Base-by-base conservation (phyloP, 2,113 vertebrate species). In the Sinocyclocheilus maitianheensis region DNA sequence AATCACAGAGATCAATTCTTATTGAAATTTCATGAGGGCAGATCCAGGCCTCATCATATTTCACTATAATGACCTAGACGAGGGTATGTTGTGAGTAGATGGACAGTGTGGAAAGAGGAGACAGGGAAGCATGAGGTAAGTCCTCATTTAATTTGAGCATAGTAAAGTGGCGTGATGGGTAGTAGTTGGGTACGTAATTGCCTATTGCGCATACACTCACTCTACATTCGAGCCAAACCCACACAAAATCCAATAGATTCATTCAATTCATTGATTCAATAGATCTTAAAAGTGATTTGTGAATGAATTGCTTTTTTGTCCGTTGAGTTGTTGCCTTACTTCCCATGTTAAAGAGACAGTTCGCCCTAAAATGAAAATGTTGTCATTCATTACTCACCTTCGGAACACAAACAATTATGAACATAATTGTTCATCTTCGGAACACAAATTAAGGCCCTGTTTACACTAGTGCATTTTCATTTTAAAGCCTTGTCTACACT, bases 1-100 rank as follows among this genome's bases (percentile, higher is more conserved):
- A 94, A 95, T 91, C 93, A 92, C 92, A 91, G 90, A 87, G 93
- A 96, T 96, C 95, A 93, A 93, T 95, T 94, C 92, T 95, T 94
- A 96, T 94, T 94, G 95, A 96, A 96, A 97, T 95, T 95, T 96
- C 94, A 96, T 96, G 94, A 96, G 93, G 93, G 90, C 88, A 93
- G 91, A 91, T 91, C 93, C 89, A 86, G 82, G 74, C 91, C 90
- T 90, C 93, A 91, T 96, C 96, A 91, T 94, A 93, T 96, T 97
- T 96, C 95, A 94, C 93, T 92, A 93, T 95, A 95, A 95, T 85
- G 88, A 92, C 90, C 88, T 20, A 11, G 90, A 89, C 78, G 90
- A 86, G 85, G 85, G 87, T 80, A 79, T 72, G 58, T 34, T 69
- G 30, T 67, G 69, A 58, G 60, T 16, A 11, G 78, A 46, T 14